Evolutionary conservation across 2,113 vertebrate genomes (phyloP).

Genomic region (Recurvirostra avosetta): DNA sequence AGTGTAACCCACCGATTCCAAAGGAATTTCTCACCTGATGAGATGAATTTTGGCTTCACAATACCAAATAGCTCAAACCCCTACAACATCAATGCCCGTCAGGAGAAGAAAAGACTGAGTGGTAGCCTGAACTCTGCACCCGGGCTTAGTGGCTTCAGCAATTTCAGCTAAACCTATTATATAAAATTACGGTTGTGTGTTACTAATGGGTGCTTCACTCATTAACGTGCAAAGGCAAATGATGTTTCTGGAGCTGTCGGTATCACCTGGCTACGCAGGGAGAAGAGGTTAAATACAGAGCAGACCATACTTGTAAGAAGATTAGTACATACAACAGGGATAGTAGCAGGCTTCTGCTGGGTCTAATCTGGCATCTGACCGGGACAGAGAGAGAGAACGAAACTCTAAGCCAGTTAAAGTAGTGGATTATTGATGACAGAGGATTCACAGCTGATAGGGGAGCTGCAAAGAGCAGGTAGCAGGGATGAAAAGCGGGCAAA

Average conservation of each 20-base stretch:
- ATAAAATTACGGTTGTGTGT: background rate
- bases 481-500: background rate
- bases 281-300: conserved; percentile 51
- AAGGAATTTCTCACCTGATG: background rate
- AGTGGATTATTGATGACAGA: conserved; percentile 53
- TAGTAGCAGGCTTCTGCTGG: conserved; percentile 35
- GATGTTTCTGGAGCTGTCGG: background rate
- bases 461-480: background rate
- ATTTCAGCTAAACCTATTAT: background rate
- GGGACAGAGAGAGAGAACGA: conserved; percentile 27
- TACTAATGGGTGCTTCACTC: background rate
- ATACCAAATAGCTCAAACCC: background rate
- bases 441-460: conserved; percentile 17
- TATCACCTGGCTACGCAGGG: background rate
- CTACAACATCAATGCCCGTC: background rate
- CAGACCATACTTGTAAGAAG: conserved; percentile 40
- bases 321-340: conserved; percentile 36
- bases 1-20: background rate
- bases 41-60: background rate
- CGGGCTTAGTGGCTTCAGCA: background rate
- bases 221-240: background rate
- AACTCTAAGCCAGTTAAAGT: conserved; percentile 52
- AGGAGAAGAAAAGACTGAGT: background rate
- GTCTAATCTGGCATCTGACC: conserved; percentile 54
- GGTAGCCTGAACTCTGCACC: background rate